phyloP scores from a whole-genome alignment of 64 coral and sea anemone genomes.

The Exaiptasia diaphana region DNA sequence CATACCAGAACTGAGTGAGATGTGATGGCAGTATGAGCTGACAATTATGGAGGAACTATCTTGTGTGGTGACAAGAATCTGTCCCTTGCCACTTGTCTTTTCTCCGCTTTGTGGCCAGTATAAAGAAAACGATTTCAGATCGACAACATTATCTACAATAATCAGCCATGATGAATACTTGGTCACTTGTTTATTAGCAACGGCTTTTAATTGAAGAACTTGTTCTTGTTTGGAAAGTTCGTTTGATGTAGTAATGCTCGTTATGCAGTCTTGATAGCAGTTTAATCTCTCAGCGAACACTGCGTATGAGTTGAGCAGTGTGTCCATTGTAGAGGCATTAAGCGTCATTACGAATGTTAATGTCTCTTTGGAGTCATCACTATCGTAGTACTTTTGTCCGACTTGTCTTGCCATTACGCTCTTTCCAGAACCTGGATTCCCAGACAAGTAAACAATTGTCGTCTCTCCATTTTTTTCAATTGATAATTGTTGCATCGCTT shows the following conservation, averaged over 20 bases:
- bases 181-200: background rate
- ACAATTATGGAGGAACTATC: background rate
- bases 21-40: background rate
- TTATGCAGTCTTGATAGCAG: constrained; percentile 13
- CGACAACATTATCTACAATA: background rate
- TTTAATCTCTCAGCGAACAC: constrained; percentile 10
- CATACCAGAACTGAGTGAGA: background rate
- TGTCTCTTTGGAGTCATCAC: background rate
- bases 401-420: background rate
- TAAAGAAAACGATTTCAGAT: background rate
- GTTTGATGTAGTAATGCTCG: constrained; percentile 6
- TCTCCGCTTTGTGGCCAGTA: constrained; percentile 1
- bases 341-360: constrained; percentile 19
- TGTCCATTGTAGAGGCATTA: constrained; percentile 3
- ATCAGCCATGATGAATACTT: constrained; percentile 18
- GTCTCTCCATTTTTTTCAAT: background rate
- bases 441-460: background rate
- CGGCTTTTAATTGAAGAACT: background rate
- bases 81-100: background rate
- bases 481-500: constrained; percentile 9
- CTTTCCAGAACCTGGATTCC: constrained; percentile 4
- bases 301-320: constrained; percentile 20
- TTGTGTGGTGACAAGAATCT: constrained; percentile 1
- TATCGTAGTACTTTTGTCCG: constrained; percentile 16
- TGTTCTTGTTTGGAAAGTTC: background rate